Conservation (phyloP, 2,797 vertebrate species). For the Adrianichthys oophorus region DNA sequence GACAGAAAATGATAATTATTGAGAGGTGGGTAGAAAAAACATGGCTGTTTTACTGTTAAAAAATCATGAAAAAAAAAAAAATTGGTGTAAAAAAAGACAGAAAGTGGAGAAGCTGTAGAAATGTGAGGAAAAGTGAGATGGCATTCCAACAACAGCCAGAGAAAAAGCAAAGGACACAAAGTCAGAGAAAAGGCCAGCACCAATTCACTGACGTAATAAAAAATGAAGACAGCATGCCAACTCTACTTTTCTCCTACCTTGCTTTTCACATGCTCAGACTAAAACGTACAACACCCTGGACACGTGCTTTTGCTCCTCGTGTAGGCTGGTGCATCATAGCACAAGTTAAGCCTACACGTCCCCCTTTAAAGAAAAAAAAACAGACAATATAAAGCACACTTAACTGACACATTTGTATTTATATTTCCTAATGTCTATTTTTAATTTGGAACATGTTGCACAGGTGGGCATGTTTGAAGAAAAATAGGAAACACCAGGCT, state of each 20-base stretch:
- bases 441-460: too few species aligned
- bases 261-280: constrained; percentile 5
- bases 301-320: constrained; percentile 21
- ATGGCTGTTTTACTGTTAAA: constrained; percentile 22
- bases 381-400: constrained; percentile 6
- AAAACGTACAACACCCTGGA: constrained; percentile 12
- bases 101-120: constrained; percentile 4
- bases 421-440: background rate
- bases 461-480: too few species aligned
- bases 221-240: constrained; percentile 54
- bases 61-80: constrained; percentile 25
- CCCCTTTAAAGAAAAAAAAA: constrained; percentile 21
- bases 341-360: constrained; percentile 40
- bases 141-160: constrained; percentile 28
- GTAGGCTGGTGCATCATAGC: constrained; percentile 41
- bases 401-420: constrained; percentile 2
- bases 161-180: constrained; percentile 20
- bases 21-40: constrained; percentile 4
- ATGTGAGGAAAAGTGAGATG: constrained; percentile 9
- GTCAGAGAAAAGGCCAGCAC: constrained; percentile 51
- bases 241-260: constrained; percentile 7
- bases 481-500: too few species aligned
- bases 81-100: constrained; percentile 17
- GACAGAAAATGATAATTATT: constrained; percentile 4
- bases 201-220: constrained; percentile 57